Percentiles rank a stretch among this genome's conserved stretches.
Conservation (phyloP, 1,140 invertebrate species). For the Bombus huntii region DNA sequence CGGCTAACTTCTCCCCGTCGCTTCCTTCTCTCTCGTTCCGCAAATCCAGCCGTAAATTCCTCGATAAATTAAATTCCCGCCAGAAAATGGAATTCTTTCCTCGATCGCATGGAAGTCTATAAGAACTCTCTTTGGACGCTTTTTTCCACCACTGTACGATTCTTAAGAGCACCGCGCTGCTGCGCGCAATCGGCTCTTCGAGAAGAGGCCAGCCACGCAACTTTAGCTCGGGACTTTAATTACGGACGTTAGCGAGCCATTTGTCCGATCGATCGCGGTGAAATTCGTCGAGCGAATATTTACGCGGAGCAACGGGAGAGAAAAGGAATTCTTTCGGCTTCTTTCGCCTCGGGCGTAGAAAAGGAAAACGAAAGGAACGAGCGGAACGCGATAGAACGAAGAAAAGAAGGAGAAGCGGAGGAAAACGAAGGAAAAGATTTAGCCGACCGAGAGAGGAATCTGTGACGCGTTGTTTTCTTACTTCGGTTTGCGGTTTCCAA, state of each 20-base stretch:
- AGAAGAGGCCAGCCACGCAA: neutral
- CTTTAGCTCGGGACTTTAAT: neutral
- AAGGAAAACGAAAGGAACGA: too few species aligned
- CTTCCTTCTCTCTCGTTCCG: neutral
- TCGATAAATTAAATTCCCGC: neutral
- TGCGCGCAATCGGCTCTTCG: neutral
- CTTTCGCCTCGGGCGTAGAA: too few species aligned
- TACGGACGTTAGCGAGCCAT: too few species aligned
- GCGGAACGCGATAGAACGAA: neutral
- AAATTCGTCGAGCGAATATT: too few species aligned
- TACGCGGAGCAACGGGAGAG: too few species aligned
- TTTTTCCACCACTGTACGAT: neutral
- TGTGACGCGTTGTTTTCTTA: neutral
- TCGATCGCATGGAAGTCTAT: neutral
- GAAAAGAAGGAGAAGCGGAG: neutral
- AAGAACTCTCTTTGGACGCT: neutral
- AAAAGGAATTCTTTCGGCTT: too few species aligned
- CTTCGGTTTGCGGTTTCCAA: conserved; percentile 24
- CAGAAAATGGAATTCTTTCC: neutral
- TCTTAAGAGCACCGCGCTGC: too few species aligned
- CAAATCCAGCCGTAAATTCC: conserved; percentile 1
- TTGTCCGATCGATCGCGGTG: too few species aligned
- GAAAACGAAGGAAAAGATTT: conserved; percentile 9
- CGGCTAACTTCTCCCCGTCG: neutral
- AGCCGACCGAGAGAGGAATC: neutral